Evolutionary conservation across 2,113 vertebrate genomes (phyloP).

Genomic region (Neolamprologus sp.): DNA sequence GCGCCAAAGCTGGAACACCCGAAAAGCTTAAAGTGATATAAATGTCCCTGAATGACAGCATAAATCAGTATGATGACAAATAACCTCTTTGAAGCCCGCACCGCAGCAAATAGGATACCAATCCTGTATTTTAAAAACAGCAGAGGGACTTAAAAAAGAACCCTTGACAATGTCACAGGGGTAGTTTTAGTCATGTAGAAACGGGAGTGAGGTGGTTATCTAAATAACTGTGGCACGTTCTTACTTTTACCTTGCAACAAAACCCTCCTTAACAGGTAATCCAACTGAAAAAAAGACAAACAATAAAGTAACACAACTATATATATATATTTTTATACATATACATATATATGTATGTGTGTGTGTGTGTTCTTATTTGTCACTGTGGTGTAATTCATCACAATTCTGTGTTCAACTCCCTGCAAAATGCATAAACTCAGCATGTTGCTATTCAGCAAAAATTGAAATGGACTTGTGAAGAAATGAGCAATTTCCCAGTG

Average conservation of each 20-base stretch:
- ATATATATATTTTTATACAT: neutral
- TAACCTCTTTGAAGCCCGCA: slow-evolving; percentile 67
- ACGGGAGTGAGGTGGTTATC: slow-evolving; percentile 41
- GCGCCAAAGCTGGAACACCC: slow-evolving; percentile 43
- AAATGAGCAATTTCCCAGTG: slow-evolving; percentile 78
- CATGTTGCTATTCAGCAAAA: slow-evolving; percentile 51
- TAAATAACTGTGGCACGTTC: slow-evolving; percentile 63
- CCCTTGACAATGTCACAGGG: slow-evolving; percentile 58
- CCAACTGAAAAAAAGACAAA: slow-evolving; percentile 17
- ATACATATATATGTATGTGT: neutral
- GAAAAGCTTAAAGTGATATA: slow-evolving; percentile 73
- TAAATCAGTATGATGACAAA: slow-evolving; percentile 74
- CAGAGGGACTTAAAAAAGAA: slow-evolving; percentile 11
- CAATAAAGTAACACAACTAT: slow-evolving; percentile 61
- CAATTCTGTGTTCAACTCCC: slow-evolving; percentile 51
- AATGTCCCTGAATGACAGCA: slow-evolving; percentile 71
- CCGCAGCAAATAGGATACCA: slow-evolving; percentile 64
- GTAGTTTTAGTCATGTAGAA: slow-evolving; percentile 50
- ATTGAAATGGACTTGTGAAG: slow-evolving; percentile 75
- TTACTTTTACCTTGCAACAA: slow-evolving; percentile 63
- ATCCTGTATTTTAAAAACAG: slow-evolving; percentile 62
- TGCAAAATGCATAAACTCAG: slow-evolving; percentile 68
- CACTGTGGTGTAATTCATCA: slow-evolving; percentile 65
- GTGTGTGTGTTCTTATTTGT: slow-evolving; percentile 3
- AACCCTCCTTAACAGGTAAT: slow-evolving; percentile 18